Percentiles rank a stretch among this genome's conserved stretches.
These are phyloP conservation scores for Panopea generosa DNA, from an alignment of 2,888 invertebrate species.

Conservation along the genomic window DNA sequence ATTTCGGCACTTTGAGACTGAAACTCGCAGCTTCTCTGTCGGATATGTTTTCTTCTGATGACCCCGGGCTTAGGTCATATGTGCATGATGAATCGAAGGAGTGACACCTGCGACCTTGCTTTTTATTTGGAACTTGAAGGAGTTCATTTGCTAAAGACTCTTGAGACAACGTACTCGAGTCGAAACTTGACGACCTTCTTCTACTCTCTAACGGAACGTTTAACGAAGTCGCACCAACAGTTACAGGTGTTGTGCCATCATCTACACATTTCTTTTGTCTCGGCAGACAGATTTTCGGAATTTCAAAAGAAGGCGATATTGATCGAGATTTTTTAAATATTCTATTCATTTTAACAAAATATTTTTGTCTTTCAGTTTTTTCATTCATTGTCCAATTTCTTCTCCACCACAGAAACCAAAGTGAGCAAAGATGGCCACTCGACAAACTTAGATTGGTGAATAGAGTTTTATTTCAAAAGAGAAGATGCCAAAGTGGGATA, in stretches of 20 bases:
- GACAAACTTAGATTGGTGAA: too few species aligned
- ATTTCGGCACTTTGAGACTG: constrained; percentile 58
- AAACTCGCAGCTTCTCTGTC: constrained; percentile 66
- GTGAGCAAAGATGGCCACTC: too few species aligned
- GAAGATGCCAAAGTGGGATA: too few species aligned
- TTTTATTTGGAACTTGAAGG: constrained; percentile 63
- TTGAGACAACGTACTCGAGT: constrained; percentile 71
- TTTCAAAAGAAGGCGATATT: constrained; percentile 77
- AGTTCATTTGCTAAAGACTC: constrained; percentile 53
- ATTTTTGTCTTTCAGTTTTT: not conserved
- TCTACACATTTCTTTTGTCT: constrained; percentile 67
- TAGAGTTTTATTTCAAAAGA: too few species aligned
- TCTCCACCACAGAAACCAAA: too few species aligned
- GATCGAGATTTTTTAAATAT: constrained; percentile 76
- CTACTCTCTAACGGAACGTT: constrained; percentile 75
- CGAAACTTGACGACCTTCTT: constrained; percentile 80
- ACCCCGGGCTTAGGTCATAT: constrained; percentile 44
- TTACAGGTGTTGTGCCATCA: constrained; percentile 54
- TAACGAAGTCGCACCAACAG: constrained; percentile 42
- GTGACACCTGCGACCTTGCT: constrained; percentile 70
- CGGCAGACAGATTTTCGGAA: constrained; percentile 78
- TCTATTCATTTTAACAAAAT: constrained; percentile 59
- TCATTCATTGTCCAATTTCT: too few species aligned
- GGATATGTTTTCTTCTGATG: constrained; percentile 75
- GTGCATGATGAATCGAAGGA: constrained; percentile 76